Evolutionary conservation across 2,113 vertebrate species (phyloP).

Genomic region (Neolamprologus toae): DNA sequence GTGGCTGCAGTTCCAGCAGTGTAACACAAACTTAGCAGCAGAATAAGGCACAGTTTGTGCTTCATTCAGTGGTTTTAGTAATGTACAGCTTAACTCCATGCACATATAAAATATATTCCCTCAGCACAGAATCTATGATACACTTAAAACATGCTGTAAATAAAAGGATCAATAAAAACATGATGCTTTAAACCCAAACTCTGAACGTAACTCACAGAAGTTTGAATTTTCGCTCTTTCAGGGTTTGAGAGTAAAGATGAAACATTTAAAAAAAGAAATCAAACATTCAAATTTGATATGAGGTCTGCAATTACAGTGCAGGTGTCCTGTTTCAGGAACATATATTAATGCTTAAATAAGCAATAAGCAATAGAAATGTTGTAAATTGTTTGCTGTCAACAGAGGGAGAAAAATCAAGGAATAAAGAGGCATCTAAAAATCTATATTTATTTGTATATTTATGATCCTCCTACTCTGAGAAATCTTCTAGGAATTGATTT

Average conservation of each 20-base stretch:
- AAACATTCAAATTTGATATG: background rate
- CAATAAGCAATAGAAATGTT: background rate
- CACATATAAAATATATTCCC: background rate
- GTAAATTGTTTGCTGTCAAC: background rate
- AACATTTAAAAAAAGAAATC: background rate
- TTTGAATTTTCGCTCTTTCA: background rate
- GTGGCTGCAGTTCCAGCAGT: background rate
- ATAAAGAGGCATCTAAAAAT: background rate
- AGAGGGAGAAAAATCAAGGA: background rate
- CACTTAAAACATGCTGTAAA: background rate
- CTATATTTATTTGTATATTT: background rate
- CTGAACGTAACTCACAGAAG: background rate
- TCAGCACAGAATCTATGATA: background rate
- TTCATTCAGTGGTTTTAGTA: background rate
- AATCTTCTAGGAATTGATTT: background rate
- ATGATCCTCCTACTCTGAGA: background rate
- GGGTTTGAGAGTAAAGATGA: background rate
- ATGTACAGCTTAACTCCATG: background rate
- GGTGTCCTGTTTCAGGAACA: background rate
- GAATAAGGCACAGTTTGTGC: background rate
- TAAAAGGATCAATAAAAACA: background rate
- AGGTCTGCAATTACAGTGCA: background rate
- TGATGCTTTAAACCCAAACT: background rate
- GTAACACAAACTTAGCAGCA: background rate
- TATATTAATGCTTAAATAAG: background rate